Conservation (phyloP, 2,888 invertebrate genomes). For the Eurois occulta region DNA sequence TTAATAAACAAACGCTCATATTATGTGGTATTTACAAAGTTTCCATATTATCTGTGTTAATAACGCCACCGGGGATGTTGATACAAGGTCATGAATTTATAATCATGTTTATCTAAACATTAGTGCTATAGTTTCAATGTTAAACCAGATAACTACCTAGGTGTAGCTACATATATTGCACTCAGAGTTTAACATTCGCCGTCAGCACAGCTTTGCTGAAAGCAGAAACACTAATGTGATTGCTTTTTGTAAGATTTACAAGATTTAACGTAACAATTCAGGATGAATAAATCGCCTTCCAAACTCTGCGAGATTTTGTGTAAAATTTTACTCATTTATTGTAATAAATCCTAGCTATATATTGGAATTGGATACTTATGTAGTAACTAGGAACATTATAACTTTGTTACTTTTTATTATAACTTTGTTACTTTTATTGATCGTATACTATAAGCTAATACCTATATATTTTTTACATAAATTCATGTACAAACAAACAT, state of each 20-base stretch:
- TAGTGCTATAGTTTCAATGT: slow-evolving; percentile 20
- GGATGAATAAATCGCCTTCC: background rate
- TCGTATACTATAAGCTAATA: no score
- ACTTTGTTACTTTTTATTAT: no score
- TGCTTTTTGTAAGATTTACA: slow-evolving; percentile 30
- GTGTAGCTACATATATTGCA: background rate
- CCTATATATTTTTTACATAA: no score
- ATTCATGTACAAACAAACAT: background rate
- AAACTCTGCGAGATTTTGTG: background rate
- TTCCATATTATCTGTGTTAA: slow-evolving; percentile 30
- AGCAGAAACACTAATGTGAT: slow-evolving; percentile 32
- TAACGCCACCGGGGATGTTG: slow-evolving; percentile 12
- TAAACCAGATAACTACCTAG: background rate
- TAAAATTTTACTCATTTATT: background rate
- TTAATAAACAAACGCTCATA: slow-evolving; percentile 10
- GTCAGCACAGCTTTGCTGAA: background rate
- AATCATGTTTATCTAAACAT: slow-evolving; percentile 19
- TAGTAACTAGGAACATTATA: background rate
- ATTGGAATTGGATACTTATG: background rate
- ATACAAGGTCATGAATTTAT: slow-evolving; percentile 24
- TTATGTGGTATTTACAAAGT: slow-evolving; percentile 27
- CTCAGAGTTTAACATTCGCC: background rate
- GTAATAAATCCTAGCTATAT: background rate
- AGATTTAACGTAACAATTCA: slow-evolving; percentile 17
- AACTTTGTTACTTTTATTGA: no score